Base-by-base conservation (phyloP, 2,113 vertebrate species). In the Himantopus leucocephalus region DNA sequence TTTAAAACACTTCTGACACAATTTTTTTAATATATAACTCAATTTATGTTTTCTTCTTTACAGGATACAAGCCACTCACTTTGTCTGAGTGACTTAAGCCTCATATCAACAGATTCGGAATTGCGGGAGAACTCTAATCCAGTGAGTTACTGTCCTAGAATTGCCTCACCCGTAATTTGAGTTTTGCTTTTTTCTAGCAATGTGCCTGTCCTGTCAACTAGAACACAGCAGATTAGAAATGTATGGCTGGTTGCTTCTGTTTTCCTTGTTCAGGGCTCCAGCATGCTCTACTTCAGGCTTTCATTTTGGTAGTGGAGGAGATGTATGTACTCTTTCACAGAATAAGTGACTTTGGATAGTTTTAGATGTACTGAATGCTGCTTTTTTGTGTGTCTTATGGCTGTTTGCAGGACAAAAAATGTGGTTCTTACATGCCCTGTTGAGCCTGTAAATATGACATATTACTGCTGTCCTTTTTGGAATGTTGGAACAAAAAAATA, bases 51-150 rank as follows among this genome's bases (percentile, higher is more conserved):
- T 50, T 93, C 58, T 64, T 96, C 78, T 88, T 95, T 94, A 53
- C 98, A 99, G 99, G 99, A 99, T 98, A 99, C 99, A 96, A 99
- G 99, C 98, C 99, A 99, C 97, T 99, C 99, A 10, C 98, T 99
- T 96, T 99, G 99, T 98, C 98, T 99, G 98, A 99, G 99, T 97
- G 99, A 99, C 97, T 96, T 99, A 97, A 99, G 99, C 97, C 99
- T 99, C 97, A 98, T 99, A 92, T 99, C 99, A 37, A 99, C 99
- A 90, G 99, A 99, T 96, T 99, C 99, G 26, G 99, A 99, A 90
- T 83, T 99, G 50, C 98, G 98, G 96, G 99, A 99, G 96, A 99
- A 98, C 97, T 97, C 99, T 48, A 98, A 98, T 86, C 98, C 98
- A 66, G 99, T 99, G 98, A 99, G 99, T 98, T 77, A 4, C 6